These are phyloP conservation scores for Aulostomus chinensis DNA, from an alignment of 2,797 vertebrate species.

Conservation along the genomic window DNA sequence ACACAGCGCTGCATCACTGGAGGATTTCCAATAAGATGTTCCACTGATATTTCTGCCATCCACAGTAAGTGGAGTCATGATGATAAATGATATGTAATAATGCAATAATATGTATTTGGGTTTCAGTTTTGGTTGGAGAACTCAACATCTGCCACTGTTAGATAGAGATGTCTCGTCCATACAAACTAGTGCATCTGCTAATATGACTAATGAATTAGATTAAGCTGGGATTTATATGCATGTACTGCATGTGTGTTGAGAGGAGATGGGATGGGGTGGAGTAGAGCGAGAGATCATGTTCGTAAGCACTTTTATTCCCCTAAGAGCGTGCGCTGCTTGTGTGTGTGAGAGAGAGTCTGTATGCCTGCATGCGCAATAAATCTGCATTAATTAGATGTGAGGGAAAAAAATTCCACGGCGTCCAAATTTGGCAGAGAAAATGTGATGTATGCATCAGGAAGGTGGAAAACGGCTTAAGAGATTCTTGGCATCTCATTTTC, in stretches of 20 bases:
- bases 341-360: too few relatives aligned
- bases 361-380: conserved; percentile 45
- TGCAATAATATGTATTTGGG: conserved; percentile 36
- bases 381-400: conserved; percentile 48
- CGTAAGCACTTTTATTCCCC: conserved; percentile 53
- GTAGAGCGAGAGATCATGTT: conserved; percentile 36
- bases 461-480: not conserved
- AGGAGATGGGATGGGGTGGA: conserved; percentile 21
- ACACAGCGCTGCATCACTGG: conserved; percentile 33
- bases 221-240: conserved; percentile 50
- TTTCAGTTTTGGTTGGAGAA: conserved; percentile 27
- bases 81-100: conserved; percentile 44
- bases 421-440: conserved; percentile 22
- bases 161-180: conserved; percentile 48
- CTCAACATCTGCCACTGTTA: conserved; percentile 48
- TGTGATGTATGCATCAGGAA: conserved; percentile 18
- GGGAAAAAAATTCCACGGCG: conserved; percentile 4
- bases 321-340: not conserved
- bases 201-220: conserved; percentile 77
- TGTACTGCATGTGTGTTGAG: conserved; percentile 22
- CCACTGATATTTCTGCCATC: conserved; percentile 35
- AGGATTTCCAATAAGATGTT: conserved; percentile 56
- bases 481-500: too few relatives aligned
- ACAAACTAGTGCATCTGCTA: conserved; percentile 52
- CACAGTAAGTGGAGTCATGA: conserved; percentile 30